Evolutionary conservation across 2,888 invertebrate genomes (phyloP), one percentile per base, ranked within the genome.

Genomic region (Tetragonisca angustula): DNA sequence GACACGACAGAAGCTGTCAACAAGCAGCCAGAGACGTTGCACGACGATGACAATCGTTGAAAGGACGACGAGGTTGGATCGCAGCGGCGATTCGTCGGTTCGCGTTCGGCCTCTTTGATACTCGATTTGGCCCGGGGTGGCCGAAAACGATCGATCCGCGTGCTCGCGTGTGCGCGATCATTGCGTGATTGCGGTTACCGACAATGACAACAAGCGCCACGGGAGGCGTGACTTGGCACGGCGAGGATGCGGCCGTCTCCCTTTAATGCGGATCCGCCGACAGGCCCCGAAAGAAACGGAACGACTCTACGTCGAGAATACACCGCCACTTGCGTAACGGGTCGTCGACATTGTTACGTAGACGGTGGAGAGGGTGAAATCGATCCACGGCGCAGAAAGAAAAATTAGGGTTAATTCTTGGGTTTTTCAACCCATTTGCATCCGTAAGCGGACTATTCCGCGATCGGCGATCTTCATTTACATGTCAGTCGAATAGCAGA

Each of bases 131-230:
- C 76, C 79, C 76, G 79, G 88, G 85, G 84, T 83, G 68, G 65
- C 74, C 84, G 79, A 82, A 76, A 86, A 88, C 90, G 90, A 88
- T 91, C 91, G 90, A 90, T 89, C 87, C 74, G 85, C 85, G 82
- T 43, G 70, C 75, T 68, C 85, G 88, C 84, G 89, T 88, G 91
- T 90, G 89, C 91, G 81, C 85, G 90, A 90, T 87, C 90, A 88
- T 90, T 86, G 90, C 87, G 87, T 89, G 91, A 90, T 91, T 85
- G 88, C 89, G 77, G 88, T 87, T 91, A 91, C 91, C 91, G 91
- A 91, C 92, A 94, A 94, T 94, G 94, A 94, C 94, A 94, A 93
- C 93, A 93, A 91, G 90, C 94, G 68, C 94, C 89, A 88, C 94
- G 88, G 94, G 94, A 91, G 92, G 92, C 92, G 91, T 94, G 94